Conservation (phyloP, 2,797 vertebrate species). For the Myotis daubentonii region DNA sequence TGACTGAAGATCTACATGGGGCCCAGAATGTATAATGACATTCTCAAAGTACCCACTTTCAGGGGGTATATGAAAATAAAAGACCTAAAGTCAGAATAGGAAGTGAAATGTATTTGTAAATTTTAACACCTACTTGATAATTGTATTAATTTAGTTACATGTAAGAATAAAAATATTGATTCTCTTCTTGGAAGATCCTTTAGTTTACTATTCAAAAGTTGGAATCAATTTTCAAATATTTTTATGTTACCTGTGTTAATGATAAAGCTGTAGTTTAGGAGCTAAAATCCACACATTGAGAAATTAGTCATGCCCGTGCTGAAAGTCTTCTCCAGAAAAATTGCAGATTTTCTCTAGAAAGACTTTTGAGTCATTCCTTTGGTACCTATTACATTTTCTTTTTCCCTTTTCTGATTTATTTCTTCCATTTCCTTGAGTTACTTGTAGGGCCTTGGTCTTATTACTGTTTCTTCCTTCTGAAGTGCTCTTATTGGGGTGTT, state of each 20-base stretch:
- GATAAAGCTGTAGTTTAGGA: not conserved
- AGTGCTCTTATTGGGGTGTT: not conserved
- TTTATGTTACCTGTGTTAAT: not conserved
- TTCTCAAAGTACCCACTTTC: not conserved
- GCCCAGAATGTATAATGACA: not conserved
- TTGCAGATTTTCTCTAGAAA: not conserved
- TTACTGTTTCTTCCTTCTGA: not conserved
- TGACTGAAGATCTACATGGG: not conserved
- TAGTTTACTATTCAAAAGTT: not conserved
- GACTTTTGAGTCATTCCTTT: not conserved
- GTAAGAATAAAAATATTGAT: not conserved
- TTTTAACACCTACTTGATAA: conserved; percentile 7
- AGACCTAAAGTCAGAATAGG: not conserved
- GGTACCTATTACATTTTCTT: not conserved
- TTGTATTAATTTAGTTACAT: not conserved
- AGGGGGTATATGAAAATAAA: not conserved
- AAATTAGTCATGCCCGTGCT: not conserved
- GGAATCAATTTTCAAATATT: not conserved
- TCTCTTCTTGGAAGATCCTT: not conserved
- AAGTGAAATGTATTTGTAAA: not conserved
- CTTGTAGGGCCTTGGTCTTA: not conserved
- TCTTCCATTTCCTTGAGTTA: not conserved
- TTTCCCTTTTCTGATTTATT: not conserved
- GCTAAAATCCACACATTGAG: not conserved
- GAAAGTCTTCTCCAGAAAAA: not conserved